Percentiles rank a stretch among this genome's conserved stretches.
These are phyloP conservation scores for Caranx ignobilis DNA, from an alignment of 2,113 vertebrate genomes.

Conservation along the genomic window DNA sequence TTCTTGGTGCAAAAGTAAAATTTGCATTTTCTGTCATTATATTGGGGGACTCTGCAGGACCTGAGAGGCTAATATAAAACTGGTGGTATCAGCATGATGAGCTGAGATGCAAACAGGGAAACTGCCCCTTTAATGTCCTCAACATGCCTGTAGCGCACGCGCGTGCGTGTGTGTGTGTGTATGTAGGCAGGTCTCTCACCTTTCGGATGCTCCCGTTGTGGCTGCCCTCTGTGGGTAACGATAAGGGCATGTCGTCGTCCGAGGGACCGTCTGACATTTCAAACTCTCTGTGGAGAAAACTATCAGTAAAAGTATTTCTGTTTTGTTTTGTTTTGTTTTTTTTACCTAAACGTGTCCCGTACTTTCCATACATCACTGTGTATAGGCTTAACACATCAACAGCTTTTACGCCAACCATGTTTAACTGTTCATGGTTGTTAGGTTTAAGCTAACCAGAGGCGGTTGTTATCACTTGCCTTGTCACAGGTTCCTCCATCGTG, in stretches of 20 bases:
- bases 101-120: too few relatives aligned
- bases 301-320: background rate
- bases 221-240: slow-evolving; percentile 56
- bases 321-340: background rate
- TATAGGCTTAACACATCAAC: background rate
- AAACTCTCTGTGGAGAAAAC: slow-evolving; percentile 36
- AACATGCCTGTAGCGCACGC: background rate
- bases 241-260: slow-evolving; percentile 69
- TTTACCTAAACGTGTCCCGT: background rate
- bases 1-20: too few relatives aligned
- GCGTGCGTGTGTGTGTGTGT: background rate
- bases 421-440: background rate
- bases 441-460: slow-evolving; percentile 14
- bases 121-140: too few relatives aligned
- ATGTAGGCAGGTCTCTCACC: slow-evolving; percentile 55
- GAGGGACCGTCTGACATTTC: slow-evolving; percentile 74
- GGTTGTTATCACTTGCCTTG: slow-evolving; percentile 66
- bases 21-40: too few relatives aligned
- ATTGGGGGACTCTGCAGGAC: too few relatives aligned
- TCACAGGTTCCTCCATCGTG: slow-evolving; percentile 72
- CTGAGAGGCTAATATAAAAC: too few relatives aligned
- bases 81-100: too few relatives aligned
- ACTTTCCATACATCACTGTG: too few relatives aligned
- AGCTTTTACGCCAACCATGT: background rate
- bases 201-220: slow-evolving; percentile 76